These are phyloP conservation scores for Urophycis tenuis DNA, from an alignment of 2,797 vertebrate species.

Conservation along the genomic window DNA sequence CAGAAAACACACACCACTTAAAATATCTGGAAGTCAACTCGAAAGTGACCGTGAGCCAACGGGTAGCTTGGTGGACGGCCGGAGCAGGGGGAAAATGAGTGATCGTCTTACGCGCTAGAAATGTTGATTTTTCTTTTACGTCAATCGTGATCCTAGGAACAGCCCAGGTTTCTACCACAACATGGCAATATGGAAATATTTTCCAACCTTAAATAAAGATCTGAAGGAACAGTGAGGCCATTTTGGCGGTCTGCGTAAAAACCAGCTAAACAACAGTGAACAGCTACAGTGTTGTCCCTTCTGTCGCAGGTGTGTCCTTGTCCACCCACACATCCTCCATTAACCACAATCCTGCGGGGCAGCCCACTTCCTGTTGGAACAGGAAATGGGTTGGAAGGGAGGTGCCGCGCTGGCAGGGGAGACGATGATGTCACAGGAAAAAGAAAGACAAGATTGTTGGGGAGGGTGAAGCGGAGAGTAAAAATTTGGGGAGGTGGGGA, in stretches of 20 bases:
- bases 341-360: slow-evolving; percentile 29
- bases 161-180: background rate
- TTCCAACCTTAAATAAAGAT: background rate
- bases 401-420: slow-evolving; percentile 14
- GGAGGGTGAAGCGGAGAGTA: slow-evolving; percentile 22
- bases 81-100: background rate
- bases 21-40: background rate
- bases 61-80: background rate
- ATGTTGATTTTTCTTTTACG: background rate
- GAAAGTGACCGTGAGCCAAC: background rate
- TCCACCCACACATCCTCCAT: slow-evolving; percentile 43
- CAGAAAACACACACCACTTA: background rate
- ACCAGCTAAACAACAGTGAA: slow-evolving; percentile 29
- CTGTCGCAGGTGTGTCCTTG: slow-evolving; percentile 64
- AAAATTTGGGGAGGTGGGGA: slow-evolving; percentile 10
- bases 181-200: background rate
- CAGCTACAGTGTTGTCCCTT: slow-evolving; percentile 32
- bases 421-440: slow-evolving; percentile 55
- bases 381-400: slow-evolving; percentile 57
- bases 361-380: slow-evolving; percentile 53
- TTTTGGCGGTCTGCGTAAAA: background rate
- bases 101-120: background rate
- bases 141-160: background rate
- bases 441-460: slow-evolving; percentile 57
- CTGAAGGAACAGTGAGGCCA: background rate